Base-by-base conservation (phyloP, 2,888 invertebrate genomes). In the Coenonympha glycerion region DNA sequence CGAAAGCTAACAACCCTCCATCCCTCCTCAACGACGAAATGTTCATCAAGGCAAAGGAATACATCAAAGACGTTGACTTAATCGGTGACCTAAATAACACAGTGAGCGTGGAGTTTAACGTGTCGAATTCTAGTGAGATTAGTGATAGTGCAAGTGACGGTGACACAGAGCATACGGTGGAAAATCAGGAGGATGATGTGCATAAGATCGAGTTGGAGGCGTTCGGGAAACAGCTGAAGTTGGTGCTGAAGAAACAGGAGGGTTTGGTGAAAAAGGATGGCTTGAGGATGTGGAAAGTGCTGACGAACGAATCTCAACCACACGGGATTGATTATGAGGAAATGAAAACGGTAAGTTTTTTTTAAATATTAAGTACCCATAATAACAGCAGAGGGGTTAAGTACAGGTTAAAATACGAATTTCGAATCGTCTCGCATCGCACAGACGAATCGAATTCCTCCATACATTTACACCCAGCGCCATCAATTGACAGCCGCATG, bases 291-390 rank as follows among this genome's bases (percentile, higher is more conserved):
- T 95, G 93, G 92, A 91, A 91, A 54, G 94, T 93, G 56, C 90
- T 92, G 65, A 91, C 91, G 44, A 94, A 95, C 69, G 90, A 91
- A 37, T 92, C 93, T 50, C 90, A 92, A 59, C 93, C 93, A 49
- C 92, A 93, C 67, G 93, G 93, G 15, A 91, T 95, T 33, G 91
- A 93, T 64, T 93, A 95, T 72, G 91, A 93, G 61, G 93, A 94
- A 82, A 83, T 94, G 69, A 88, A 89, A 47, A 88, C 92, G 89
- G 94, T 94, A 77, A 90, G 91, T 83, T 46, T 9, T 9, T 15
- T 4, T n/a, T n/a, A n/a, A 9, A 16, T 33, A n/a, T 11, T 5
- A 3, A 6, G 3, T 34, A 30, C n/a, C n/a, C n/a, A n/a, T n/a
- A n/a, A n/a, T n/a, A n/a, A n/a, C n/a, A n/a, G n/a, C n/a, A n/a